Base-by-base conservation (phyloP, 2,797 vertebrate genomes). In the Anguilla marmorata region DNA sequence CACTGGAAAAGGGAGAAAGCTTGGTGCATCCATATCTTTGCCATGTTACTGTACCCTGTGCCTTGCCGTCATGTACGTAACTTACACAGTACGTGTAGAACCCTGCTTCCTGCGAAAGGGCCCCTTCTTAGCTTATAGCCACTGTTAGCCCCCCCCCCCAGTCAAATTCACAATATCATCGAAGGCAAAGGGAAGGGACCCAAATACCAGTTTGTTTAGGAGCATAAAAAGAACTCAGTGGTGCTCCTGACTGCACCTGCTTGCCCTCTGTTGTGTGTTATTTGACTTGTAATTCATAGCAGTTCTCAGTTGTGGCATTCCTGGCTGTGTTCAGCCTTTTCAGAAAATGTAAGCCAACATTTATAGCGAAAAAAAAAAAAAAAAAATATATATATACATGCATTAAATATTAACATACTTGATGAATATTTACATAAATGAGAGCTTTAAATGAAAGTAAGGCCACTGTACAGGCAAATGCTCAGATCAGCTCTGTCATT, bases 21-120 rank as follows among this genome's bases (percentile, higher is more conserved):
- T 93, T 92, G 87, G 90, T 93, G 95, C 94, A 94, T 95, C 92
- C 92, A 95, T 95, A 95, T 96, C 95, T 74, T 94, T 93, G 86
- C 80, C 90, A 90, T 93, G 93, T 94, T 90, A 69, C 63, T 27
- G n/a, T 69, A n/a, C 52, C 52, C 11, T 54, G 52, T 54, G 41
- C 41, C 41, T 45, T 45, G 41, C 41, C 41, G 41, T 5, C 4
- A 0, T 45, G 41, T 45, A 45, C 41, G 3, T 45, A 45, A 45
- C 41, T 0, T 45, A 5, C 41, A 45, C 41, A 45, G 41, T 41
- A 41, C 37, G 3, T 37, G 37, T 3, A 41, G 37, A 41, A 41
- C 37, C 37, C 37, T 41, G 37, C 37, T 41, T 41, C 37, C 37
- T 41, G 37, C 37, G 37, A 41, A 41, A 37, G 37, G 37, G 37